A percentile compares a stretch with the other conserved stretches of the same genome.
These are phyloP conservation scores for Serranus cabrilla DNA, from an alignment of 2,797 vertebrate species.

Conservation along the genomic window DNA sequence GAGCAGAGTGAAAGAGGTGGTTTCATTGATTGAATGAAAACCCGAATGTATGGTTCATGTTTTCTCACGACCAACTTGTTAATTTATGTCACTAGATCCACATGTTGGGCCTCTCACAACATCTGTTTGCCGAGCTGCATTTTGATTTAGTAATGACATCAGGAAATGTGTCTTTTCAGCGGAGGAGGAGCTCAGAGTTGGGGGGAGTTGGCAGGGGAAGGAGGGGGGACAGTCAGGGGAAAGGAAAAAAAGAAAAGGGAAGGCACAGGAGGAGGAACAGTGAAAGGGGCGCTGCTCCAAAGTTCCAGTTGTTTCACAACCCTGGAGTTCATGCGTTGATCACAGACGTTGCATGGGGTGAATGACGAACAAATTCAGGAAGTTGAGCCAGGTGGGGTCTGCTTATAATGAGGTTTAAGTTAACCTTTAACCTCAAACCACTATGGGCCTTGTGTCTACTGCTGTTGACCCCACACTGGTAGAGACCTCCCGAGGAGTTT, in stretches of 20 bases:
- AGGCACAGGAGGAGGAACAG: slow-evolving; percentile 79
- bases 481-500: slow-evolving; percentile 81
- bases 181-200: slow-evolving; percentile 75
- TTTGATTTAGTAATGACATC: slow-evolving; percentile 86
- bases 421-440: slow-evolving; percentile 78
- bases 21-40: slow-evolving; percentile 44
- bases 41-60: slow-evolving; percentile 25
- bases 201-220: slow-evolving; percentile 68
- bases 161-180: slow-evolving; percentile 84
- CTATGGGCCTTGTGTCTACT: slow-evolving; percentile 72
- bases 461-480: slow-evolving; percentile 71
- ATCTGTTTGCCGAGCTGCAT: slow-evolving; percentile 82
- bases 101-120: slow-evolving; percentile 75
- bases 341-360: slow-evolving; percentile 75
- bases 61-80: slow-evolving; percentile 65
- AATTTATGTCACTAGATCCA: slow-evolving; percentile 67
- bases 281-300: slow-evolving; percentile 72
- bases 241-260: slow-evolving; percentile 46
- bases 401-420: slow-evolving; percentile 77
- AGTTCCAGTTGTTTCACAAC: slow-evolving; percentile 81
- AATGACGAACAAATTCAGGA: slow-evolving; percentile 82
- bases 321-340: slow-evolving; percentile 77
- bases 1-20: slow-evolving; percentile 21
- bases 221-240: slow-evolving; percentile 65
- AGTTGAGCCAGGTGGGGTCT: slow-evolving; percentile 75